Percentiles rank a stretch among this genome's conserved stretches.
Conservation (phyloP, 2,113 vertebrate species). For the Chlorodrepanis virens region DNA sequence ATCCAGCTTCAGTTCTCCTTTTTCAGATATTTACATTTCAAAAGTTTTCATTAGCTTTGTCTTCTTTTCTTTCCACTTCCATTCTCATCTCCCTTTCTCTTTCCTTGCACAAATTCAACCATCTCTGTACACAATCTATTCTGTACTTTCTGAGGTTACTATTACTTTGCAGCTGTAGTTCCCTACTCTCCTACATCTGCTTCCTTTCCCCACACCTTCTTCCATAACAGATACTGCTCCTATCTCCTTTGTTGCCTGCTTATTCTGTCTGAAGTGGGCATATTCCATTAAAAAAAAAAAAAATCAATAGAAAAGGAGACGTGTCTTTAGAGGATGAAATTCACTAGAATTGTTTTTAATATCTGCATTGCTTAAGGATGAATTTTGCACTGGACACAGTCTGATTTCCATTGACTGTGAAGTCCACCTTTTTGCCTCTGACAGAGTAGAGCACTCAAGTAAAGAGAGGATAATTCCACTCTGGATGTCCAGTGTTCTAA, state of each 20-base stretch:
- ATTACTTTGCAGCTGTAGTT: background rate
- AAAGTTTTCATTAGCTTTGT: background rate
- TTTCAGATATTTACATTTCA: constrained; percentile 15
- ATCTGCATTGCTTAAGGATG: background rate
- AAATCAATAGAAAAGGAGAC: background rate
- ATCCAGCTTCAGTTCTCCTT: background rate
- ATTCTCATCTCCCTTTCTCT: background rate
- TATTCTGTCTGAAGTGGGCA: background rate
- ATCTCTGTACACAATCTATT: background rate
- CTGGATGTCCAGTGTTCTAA: background rate
- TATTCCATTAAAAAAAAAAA: background rate
- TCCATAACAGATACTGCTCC: background rate
- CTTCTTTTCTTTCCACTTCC: background rate
- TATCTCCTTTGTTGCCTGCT: background rate
- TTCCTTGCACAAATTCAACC: background rate
- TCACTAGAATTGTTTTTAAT: background rate
- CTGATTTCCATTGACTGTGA: background rate
- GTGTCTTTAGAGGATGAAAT: background rate
- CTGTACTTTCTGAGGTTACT: background rate
- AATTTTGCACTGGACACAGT: background rate
- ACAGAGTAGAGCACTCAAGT: background rate
- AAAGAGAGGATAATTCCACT: background rate
- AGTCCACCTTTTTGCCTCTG: background rate
- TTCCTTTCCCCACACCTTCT: background rate
- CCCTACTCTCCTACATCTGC: background rate